Conservation (phyloP, 2,113 vertebrate genomes). For the Barnardius zonarius region DNA sequence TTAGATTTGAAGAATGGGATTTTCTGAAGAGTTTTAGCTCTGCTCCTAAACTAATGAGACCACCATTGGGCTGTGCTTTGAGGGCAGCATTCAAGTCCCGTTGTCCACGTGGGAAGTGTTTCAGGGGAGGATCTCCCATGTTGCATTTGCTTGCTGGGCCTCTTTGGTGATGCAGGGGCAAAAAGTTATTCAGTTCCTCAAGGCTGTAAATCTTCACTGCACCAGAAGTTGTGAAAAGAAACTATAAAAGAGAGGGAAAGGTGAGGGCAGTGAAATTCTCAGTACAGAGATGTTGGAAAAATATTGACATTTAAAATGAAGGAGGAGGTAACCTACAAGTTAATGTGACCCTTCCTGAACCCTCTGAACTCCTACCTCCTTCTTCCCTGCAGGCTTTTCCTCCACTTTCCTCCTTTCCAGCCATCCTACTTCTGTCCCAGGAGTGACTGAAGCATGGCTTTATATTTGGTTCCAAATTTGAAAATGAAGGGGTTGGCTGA, state of each 20-base stretch:
- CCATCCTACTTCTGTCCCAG: neutral
- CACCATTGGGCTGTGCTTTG: neutral
- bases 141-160: neutral
- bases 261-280: neutral
- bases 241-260: neutral
- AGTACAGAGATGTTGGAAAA: neutral
- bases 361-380: neutral
- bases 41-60: neutral
- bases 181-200: neutral
- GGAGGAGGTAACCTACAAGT: neutral
- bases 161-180: neutral
- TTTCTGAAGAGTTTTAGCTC: neutral
- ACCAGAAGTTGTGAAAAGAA: neutral
- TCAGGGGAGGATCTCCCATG: neutral
- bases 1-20: neutral
- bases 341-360: neutral
- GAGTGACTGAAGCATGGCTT: neutral
- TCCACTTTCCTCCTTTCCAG: neutral
- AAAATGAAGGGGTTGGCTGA: neutral
- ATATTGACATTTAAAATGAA: neutral
- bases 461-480: constrained; percentile 35
- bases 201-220: neutral
- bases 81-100: neutral
- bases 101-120: neutral
- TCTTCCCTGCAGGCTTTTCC: neutral